phyloP scores from a whole-genome alignment of 2,888 invertebrate species.

The Melinaea marsaeus region DNA sequence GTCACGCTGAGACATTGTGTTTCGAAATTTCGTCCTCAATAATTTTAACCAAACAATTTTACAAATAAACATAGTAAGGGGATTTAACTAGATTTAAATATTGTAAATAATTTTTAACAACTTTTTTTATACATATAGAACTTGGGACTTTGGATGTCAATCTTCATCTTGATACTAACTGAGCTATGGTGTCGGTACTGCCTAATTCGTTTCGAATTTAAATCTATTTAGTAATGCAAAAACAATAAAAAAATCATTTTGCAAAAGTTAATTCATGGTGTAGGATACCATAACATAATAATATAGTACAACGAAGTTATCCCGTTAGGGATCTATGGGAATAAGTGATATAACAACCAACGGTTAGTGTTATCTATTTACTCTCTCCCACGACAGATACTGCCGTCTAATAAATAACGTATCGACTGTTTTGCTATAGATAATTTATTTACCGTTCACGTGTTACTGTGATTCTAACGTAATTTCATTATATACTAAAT shows the following conservation, averaged over 20 bases:
- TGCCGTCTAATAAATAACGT: conserved; percentile 20
- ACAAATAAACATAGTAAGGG: too few relatives aligned
- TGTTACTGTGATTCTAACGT: not conserved
- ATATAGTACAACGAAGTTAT: conserved; percentile 20
- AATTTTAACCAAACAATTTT: too few relatives aligned
- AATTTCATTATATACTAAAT: not conserved
- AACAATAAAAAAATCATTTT: not conserved
- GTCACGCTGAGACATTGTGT: too few relatives aligned
- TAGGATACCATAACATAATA: conserved; percentile 8
- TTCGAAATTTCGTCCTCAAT: too few relatives aligned
- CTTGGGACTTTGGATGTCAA: too few relatives aligned
- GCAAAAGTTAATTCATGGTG: not conserved
- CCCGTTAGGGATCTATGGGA: conserved; percentile 32
- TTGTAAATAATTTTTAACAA: too few relatives aligned
- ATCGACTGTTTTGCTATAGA: conserved; percentile 13
- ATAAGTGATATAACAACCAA: conserved; percentile 28
- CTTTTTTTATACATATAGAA: too few relatives aligned
- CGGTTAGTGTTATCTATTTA: conserved; percentile 33
- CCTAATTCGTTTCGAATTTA: too few relatives aligned
- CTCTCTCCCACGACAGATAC: conserved; percentile 31
- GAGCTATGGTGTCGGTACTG: too few relatives aligned
- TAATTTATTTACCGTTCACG: conserved; percentile 2
- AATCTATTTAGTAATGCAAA: not conserved
- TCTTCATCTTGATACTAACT: too few relatives aligned
- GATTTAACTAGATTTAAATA: too few relatives aligned